Percentiles rank a stretch among this genome's conserved stretches.
These are phyloP conservation scores for Coracias cyanogaster DNA, from an alignment of 2,797 vertebrate genomes.

Conservation along the genomic window DNA sequence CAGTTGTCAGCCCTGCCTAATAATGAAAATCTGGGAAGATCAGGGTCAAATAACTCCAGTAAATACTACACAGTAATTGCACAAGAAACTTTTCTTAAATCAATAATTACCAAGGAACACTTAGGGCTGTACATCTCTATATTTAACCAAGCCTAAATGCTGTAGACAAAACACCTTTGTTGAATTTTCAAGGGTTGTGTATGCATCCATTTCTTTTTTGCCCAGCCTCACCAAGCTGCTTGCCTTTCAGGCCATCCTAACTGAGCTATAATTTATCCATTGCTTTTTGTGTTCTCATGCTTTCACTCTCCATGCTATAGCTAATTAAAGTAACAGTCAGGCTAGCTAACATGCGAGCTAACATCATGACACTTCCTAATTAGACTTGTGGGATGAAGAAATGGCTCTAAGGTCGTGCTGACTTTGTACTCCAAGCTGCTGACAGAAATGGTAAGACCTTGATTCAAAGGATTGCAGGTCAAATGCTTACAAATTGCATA, in stretches of 20 bases:
- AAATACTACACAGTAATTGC: not conserved
- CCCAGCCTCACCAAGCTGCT: not conserved
- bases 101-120: not conserved
- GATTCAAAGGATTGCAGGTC: not conserved
- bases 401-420: constrained; percentile 5
- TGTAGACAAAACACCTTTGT: not conserved
- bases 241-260: constrained; percentile 5
- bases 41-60: not conserved
- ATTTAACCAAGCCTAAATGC: not conserved
- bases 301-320: not conserved
- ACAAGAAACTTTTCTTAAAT: constrained; percentile 12
- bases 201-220: constrained; percentile 1
- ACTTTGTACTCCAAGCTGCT: constrained; percentile 12
- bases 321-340: constrained; percentile 31
- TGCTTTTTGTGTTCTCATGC: not conserved
- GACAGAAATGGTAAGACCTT: not conserved
- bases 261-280: constrained; percentile 24
- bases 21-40: not conserved
- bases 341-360: not conserved
- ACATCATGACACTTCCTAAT: constrained; percentile 1
- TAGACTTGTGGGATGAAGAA: constrained; percentile 18
- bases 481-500: not conserved
- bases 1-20: not conserved
- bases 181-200: constrained; percentile 54
- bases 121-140: not conserved